Evolutionary conservation across 53 echinoderm and acorn worm genomes (phyloP).

Genomic region (Zoroaster sp.): DNA sequence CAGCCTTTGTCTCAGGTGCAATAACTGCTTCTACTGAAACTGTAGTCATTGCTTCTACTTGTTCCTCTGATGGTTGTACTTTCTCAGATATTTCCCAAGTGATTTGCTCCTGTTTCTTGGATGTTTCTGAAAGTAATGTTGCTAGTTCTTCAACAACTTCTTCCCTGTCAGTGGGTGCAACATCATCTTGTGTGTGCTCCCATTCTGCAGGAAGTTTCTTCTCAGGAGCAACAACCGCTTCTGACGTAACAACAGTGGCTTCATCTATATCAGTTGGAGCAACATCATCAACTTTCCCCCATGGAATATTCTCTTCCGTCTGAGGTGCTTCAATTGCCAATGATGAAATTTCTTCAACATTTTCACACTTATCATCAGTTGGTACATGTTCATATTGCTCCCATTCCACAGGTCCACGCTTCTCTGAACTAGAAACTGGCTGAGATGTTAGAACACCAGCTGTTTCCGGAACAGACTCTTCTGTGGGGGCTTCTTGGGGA

Average conservation of each 20-base stretch:
- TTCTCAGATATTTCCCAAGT: slow-evolving; percentile 53
- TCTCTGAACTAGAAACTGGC: not conserved
- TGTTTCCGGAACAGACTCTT: not conserved
- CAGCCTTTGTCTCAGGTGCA: slow-evolving; percentile 14
- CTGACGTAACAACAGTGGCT: not conserved
- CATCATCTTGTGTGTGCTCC: not conserved
- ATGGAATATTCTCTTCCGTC: slow-evolving; percentile 7
- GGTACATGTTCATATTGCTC: not conserved
- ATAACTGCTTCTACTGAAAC: slow-evolving; percentile 37
- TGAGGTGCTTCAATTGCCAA: slow-evolving; percentile 49
- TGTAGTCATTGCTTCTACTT: not conserved
- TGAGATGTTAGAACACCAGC: not conserved
- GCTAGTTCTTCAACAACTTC: slow-evolving; percentile 49
- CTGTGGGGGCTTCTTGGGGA: not conserved
- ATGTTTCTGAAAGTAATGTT: slow-evolving; percentile 9
- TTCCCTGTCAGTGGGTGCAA: not conserved
- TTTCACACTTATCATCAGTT: slow-evolving; percentile 26
- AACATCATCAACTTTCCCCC: slow-evolving; percentile 29
- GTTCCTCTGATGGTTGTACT: slow-evolving; percentile 18
- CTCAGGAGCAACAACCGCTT: slow-evolving; percentile 23
- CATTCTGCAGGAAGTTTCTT: slow-evolving; percentile 45
- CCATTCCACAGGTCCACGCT: not conserved
- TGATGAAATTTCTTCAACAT: slow-evolving; percentile 30
- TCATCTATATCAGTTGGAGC: slow-evolving; percentile 20
- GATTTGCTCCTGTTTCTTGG: slow-evolving; percentile 31